phyloP scores from a whole-genome alignment of 2,797 vertebrate genomes.

The Chelon labrosus region DNA sequence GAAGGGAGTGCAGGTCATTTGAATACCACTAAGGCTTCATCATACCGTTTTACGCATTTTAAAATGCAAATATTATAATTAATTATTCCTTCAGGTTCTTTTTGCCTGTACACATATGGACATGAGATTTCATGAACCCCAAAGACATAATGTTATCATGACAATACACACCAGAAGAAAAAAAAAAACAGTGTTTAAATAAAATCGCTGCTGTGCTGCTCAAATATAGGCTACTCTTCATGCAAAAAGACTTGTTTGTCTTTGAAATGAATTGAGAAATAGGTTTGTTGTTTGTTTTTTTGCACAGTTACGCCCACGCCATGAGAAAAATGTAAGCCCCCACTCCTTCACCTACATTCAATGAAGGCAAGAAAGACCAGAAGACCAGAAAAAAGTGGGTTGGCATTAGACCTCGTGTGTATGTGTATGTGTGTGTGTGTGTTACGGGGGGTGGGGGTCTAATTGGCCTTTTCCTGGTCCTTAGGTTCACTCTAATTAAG shows the following conservation, averaged over 20 bases:
- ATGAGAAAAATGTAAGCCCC: no score
- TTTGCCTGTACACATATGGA: slow-evolving; percentile 46
- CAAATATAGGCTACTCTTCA: not conserved
- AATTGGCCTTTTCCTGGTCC: slow-evolving; percentile 89
- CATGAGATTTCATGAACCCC: slow-evolving; percentile 49
- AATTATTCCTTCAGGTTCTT: slow-evolving; percentile 64
- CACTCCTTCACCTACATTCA: slow-evolving; percentile 81
- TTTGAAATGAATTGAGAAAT: no score
- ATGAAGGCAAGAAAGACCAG: slow-evolving; percentile 46
- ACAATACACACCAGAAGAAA: not conserved
- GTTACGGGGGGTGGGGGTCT: slow-evolving; percentile 39
- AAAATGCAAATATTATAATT: slow-evolving; percentile 69
- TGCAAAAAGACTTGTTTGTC: no score
- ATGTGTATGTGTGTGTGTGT: slow-evolving; percentile 13
- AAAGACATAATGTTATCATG: slow-evolving; percentile 58
- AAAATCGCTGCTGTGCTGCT: not conserved
- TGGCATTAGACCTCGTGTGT: not conserved
- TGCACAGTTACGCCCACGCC: no score
- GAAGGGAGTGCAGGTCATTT: slow-evolving; percentile 58
- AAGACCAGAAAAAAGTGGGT: not conserved
- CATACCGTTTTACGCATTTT: slow-evolving; percentile 59
- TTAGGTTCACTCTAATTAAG: slow-evolving; percentile 90
- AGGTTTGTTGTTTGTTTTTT: no score
- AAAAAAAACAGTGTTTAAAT: not conserved
- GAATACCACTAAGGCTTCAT: slow-evolving; percentile 69